Conservation (phyloP, 2,797 vertebrate genomes). For the Enteromius fasciolatus region DNA sequence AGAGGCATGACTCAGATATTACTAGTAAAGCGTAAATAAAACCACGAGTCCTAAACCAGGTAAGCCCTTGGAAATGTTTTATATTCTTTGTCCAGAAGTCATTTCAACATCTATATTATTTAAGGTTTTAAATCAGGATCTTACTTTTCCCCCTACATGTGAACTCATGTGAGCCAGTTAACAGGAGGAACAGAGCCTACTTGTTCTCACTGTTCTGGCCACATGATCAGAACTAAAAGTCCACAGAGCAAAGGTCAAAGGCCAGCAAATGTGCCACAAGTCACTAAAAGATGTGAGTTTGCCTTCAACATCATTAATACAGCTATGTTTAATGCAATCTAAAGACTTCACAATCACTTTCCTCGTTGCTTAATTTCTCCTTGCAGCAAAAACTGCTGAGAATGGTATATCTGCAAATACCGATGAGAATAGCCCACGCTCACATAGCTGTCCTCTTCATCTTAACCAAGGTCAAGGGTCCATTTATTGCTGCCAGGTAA, state of each 20-base stretch:
- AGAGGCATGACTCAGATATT: background rate
- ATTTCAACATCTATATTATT: slow-evolving; percentile 1
- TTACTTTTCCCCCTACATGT: background rate
- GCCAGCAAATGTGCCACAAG: slow-evolving; percentile 13
- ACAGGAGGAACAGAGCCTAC: slow-evolving; percentile 18
- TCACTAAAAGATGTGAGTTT: background rate
- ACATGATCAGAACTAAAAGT: slow-evolving; percentile 30
- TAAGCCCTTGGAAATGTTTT: background rate
- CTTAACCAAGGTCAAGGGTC: slow-evolving; percentile 9
- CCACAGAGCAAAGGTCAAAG: slow-evolving; percentile 24
- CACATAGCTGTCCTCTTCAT: slow-evolving; percentile 16
- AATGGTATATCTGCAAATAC: background rate
- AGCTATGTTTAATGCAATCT: background rate
- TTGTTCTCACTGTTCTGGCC: background rate
- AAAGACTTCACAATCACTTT: background rate
- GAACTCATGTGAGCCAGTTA: background rate
- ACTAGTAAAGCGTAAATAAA: background rate
- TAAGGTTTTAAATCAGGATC: background rate
- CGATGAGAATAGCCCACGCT: slow-evolving; percentile 8
- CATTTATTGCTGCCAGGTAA: slow-evolving; percentile 5
- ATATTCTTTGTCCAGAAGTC: background rate
- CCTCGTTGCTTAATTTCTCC: background rate
- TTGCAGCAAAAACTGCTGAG: slow-evolving; percentile 20
- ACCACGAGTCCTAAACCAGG: background rate
- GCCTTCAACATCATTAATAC: background rate